These are phyloP conservation scores for Gallinago jamesoni DNA, from an alignment of 2,113 vertebrate species.

Conservation along the genomic window DNA sequence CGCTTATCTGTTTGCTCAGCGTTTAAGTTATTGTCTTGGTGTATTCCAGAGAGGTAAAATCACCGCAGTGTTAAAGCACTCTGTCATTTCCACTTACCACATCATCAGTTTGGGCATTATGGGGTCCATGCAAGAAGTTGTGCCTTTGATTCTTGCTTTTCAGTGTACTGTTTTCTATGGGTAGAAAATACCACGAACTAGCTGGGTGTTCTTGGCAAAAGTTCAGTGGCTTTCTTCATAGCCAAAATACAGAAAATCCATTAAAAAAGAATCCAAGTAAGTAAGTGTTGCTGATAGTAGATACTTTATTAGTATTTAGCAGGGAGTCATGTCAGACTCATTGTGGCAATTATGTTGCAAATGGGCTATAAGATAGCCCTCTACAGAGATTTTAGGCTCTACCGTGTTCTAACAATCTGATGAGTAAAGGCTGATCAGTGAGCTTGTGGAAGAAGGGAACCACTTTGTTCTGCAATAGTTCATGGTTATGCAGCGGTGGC, in stretches of 20 bases:
- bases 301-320: background rate
- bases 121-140: background rate
- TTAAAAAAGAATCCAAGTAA: background rate
- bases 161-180: background rate
- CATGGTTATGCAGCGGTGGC: background rate
- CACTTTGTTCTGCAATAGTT: background rate
- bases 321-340: background rate
- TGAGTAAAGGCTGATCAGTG: background rate
- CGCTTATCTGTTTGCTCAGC: background rate
- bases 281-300: background rate
- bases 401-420: background rate
- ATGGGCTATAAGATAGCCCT: background rate
- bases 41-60: background rate
- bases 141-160: background rate
- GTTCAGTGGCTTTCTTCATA: background rate
- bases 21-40: background rate
- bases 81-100: background rate
- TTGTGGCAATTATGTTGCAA: background rate
- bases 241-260: background rate
- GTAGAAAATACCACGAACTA: background rate
- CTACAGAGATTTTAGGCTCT: background rate
- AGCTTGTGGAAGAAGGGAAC: background rate
- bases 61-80: background rate
- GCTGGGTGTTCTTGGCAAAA: background rate
- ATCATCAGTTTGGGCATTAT: background rate